Evolutionary conservation across 2,113 vertebrate genomes (phyloP).

Genomic region (Pangasianodon hypophthalmus): DNA sequence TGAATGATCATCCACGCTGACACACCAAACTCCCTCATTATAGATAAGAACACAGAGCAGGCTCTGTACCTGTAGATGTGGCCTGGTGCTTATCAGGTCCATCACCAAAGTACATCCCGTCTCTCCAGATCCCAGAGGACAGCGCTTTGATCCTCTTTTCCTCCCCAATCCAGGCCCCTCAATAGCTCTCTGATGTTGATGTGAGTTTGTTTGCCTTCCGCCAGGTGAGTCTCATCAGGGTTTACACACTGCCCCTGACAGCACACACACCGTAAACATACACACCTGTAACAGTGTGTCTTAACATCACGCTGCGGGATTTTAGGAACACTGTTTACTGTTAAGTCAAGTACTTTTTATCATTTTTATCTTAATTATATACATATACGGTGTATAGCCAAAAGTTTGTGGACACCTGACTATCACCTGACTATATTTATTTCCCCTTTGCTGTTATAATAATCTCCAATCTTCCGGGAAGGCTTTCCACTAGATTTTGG

Average conservation of each 20-base stretch:
- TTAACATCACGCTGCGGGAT: background rate
- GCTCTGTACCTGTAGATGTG: conserved; percentile 15
- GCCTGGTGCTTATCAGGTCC: conserved; percentile 26
- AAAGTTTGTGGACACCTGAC: background rate
- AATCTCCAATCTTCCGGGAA: background rate
- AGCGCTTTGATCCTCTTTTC: conserved; percentile 42
- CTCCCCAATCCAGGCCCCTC: conserved; percentile 3
- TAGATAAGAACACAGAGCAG: background rate
- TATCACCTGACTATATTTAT: background rate
- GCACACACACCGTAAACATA: conserved; percentile 23
- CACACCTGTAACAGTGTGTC: background rate
- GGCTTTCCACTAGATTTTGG: background rate
- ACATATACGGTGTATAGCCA: background rate
- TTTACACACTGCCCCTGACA: conserved; percentile 40
- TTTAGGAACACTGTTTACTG: background rate
- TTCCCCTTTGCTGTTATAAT: background rate
- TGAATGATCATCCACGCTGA: background rate
- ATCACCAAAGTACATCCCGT: conserved; percentile 12
- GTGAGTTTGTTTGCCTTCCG: conserved; percentile 51
- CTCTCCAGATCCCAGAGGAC: conserved; percentile 37
- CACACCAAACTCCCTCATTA: conserved; percentile 20
- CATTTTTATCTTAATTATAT: background rate
- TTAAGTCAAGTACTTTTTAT: background rate
- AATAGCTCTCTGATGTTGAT: conserved; percentile 32
- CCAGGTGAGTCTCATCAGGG: conserved; percentile 49